Evolutionary conservation across 2,797 vertebrate genomes (phyloP).

Genomic region (Cynopterus sphinx): DNA sequence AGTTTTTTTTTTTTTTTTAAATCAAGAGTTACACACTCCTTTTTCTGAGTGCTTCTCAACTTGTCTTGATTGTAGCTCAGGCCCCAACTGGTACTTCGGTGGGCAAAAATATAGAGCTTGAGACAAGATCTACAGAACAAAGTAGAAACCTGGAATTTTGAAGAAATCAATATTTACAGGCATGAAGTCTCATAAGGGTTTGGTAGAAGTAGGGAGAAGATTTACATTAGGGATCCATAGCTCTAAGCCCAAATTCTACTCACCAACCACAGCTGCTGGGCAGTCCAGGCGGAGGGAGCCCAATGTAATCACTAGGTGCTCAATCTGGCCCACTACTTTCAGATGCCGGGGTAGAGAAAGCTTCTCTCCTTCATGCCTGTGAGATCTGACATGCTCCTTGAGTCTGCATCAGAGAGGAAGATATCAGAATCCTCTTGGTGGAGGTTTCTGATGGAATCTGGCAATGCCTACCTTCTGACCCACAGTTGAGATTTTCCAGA

Average conservation of each 20-base stretch:
- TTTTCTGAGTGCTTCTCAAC: slow-evolving; percentile 44
- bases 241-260: slow-evolving; percentile 68
- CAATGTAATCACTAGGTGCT: slow-evolving; percentile 85
- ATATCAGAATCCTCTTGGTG: slow-evolving; percentile 20
- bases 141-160: slow-evolving; percentile 22
- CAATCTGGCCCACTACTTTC: slow-evolving; percentile 86
- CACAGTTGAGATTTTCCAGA: neutral
- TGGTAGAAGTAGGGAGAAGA: neutral
- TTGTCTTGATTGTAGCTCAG: neutral
- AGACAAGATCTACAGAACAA: neutral
- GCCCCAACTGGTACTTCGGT: neutral
- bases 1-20: slow-evolving; percentile 8
- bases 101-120: neutral
- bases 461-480: slow-evolving; percentile 4
- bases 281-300: slow-evolving; percentile 87
- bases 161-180: slow-evolving; percentile 2
- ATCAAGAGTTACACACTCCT: neutral
- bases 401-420: slow-evolving; percentile 83
- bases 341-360: slow-evolving; percentile 81
- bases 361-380: slow-evolving; percentile 82
- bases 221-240: neutral
- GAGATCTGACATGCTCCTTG: slow-evolving; percentile 87
- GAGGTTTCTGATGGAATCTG: neutral
- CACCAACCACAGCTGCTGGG: slow-evolving; percentile 87
- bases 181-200: neutral